Evolutionary conservation across 2,797 vertebrate genomes (phyloP).

Genomic region (Erethizon dorsatum): DNA sequence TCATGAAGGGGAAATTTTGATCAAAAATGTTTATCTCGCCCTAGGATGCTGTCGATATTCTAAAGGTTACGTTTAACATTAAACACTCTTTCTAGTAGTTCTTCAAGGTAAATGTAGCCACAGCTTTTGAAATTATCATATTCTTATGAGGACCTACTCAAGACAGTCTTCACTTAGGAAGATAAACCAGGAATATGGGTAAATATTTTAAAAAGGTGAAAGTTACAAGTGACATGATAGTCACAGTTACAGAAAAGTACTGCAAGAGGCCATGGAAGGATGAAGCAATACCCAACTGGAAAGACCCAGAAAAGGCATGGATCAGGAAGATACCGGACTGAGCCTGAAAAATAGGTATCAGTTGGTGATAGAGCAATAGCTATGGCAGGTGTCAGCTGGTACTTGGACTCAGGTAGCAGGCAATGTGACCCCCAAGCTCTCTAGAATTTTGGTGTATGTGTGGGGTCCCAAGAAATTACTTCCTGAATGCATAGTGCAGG

Average conservation of each 20-base stretch:
- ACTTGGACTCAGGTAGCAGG: background rate
- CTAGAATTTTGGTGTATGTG: background rate
- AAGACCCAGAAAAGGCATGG: background rate
- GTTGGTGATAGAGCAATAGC: background rate
- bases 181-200: background rate
- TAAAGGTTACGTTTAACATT: background rate
- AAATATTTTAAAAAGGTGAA: background rate
- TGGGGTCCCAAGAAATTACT: background rate
- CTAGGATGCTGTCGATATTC: background rate
- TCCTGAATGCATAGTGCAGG: accelerated
- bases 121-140: background rate
- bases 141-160: background rate
- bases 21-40: background rate
- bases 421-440: accelerated
- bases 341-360: background rate
- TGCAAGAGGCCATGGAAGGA: accelerated
- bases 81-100: background rate
- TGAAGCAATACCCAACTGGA: background rate
- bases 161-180: background rate
- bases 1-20: slow-evolving; percentile 49
- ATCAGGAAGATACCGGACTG: accelerated
- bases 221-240: background rate
- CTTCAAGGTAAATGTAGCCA: background rate
- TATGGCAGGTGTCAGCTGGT: background rate
- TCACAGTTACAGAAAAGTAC: background rate